Evolutionary conservation across 2,113 vertebrate genomes (phyloP).

Genomic region (Calidris pugnax): DNA sequence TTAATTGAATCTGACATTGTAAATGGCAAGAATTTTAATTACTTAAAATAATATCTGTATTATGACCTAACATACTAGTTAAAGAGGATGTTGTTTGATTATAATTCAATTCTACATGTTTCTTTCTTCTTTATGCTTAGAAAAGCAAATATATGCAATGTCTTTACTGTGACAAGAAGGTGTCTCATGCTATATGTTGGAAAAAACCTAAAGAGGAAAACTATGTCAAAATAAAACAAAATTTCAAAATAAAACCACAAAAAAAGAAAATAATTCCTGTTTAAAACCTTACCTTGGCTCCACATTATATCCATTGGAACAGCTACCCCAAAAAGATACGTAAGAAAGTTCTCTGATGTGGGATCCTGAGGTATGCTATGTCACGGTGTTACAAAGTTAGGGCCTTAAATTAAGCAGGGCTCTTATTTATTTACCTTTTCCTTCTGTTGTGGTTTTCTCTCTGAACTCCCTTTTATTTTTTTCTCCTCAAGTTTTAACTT

Average conservation of each 20-base stretch:
- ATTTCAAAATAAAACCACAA: background rate
- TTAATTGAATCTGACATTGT: conserved; percentile 36
- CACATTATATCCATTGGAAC: background rate
- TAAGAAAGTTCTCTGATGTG: background rate
- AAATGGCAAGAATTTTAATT: conserved; percentile 50
- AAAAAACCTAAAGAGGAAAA: background rate
- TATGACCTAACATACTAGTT: background rate
- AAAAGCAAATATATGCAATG: background rate
- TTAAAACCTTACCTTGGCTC: background rate
- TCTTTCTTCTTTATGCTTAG: background rate
- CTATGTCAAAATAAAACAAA: background rate
- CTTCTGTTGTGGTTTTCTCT: background rate
- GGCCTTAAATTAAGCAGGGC: background rate
- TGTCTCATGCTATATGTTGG: background rate
- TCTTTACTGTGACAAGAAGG: background rate
- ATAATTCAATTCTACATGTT: background rate
- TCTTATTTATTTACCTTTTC: background rate
- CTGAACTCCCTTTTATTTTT: background rate
- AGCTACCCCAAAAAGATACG: background rate
- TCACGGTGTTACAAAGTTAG: background rate
- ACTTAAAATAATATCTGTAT: conserved; percentile 38
- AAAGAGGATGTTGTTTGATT: conserved; percentile 3
- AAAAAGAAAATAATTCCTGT: background rate
- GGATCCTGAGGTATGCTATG: background rate
- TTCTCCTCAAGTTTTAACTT: background rate